These are phyloP conservation scores for Aptenodytes forsteri DNA, from an alignment of 2,113 vertebrate genomes.

Conservation along the genomic window DNA sequence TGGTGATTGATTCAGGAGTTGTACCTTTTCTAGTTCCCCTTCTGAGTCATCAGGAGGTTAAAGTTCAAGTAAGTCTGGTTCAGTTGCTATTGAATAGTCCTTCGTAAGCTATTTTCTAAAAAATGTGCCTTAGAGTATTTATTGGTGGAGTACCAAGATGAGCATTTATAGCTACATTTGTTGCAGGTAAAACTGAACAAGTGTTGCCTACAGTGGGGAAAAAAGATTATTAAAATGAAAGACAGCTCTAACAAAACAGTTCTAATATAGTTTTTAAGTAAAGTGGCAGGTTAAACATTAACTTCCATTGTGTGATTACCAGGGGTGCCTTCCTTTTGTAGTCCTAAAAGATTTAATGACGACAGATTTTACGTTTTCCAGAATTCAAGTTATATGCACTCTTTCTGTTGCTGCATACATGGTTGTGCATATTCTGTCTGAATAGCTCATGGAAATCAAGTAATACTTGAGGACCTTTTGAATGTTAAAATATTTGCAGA, in stretches of 20 bases:
- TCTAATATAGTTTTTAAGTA: not conserved
- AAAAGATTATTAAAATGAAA: not conserved
- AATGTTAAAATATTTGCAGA: not conserved
- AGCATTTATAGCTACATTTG: not conserved
- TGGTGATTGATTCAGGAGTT: constrained; percentile 99
- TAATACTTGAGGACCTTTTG: not conserved
- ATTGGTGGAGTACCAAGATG: not conserved
- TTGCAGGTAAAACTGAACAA: not conserved
- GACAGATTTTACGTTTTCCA: not conserved
- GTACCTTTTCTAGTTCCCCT: constrained; percentile 97
- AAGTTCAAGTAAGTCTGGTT: constrained; percentile 91
- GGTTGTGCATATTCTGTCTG: not conserved
- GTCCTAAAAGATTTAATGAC: not conserved
- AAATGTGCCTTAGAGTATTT: not conserved
- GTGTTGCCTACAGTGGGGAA: not conserved
- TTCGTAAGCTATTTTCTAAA: not conserved
- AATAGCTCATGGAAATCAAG: not conserved
- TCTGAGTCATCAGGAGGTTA: constrained; percentile 98
- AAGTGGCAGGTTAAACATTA: not conserved
- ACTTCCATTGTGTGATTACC: not conserved
- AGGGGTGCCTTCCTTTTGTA: not conserved
- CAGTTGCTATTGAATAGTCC: not conserved
- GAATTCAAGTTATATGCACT: not conserved
- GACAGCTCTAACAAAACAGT: not conserved
- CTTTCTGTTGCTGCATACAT: not conserved